Conservation (phyloP, 2,888 invertebrate genomes). For the Sericinus montela region DNA sequence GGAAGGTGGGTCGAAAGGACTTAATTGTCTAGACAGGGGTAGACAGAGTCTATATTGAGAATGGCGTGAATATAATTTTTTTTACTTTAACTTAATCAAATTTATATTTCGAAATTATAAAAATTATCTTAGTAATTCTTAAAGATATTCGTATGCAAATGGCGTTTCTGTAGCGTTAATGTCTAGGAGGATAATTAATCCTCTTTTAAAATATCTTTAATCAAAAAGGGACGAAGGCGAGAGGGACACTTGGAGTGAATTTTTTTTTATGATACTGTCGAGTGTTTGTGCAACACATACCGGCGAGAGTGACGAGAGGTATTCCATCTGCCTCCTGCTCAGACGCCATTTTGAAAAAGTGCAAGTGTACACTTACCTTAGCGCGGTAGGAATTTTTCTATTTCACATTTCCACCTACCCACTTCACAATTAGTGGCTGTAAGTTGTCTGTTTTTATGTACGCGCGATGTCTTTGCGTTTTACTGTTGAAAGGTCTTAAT, state of each 20-base stretch:
- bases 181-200: conserved; percentile 5
- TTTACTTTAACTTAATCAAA: too few relatives aligned
- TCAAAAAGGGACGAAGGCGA: conserved; percentile 8
- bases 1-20: too few relatives aligned
- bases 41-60: too few relatives aligned
- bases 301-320: conserved; percentile 43
- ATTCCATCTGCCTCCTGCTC: conserved; percentile 33
- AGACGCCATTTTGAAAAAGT: conserved; percentile 50
- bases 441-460: conserved; percentile 21
- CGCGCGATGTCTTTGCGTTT: conserved; percentile 19
- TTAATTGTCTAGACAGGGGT: too few relatives aligned
- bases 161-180: neutral
- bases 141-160: too few relatives aligned
- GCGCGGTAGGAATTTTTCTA: conserved; percentile 38
- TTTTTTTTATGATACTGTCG: conserved; percentile 27
- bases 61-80: too few relatives aligned
- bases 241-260: conserved; percentile 10
- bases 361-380: conserved; percentile 43
- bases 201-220: conserved; percentile 7
- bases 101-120: too few relatives aligned
- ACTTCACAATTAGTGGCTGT: conserved; percentile 33
- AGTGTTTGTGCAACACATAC: conserved; percentile 48
- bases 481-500: conserved; percentile 18
- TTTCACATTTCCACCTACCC: conserved; percentile 34
- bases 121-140: too few relatives aligned